Evolutionary conservation across 2,888 invertebrate species (phyloP).

Genomic region (Hyles lineata): DNA sequence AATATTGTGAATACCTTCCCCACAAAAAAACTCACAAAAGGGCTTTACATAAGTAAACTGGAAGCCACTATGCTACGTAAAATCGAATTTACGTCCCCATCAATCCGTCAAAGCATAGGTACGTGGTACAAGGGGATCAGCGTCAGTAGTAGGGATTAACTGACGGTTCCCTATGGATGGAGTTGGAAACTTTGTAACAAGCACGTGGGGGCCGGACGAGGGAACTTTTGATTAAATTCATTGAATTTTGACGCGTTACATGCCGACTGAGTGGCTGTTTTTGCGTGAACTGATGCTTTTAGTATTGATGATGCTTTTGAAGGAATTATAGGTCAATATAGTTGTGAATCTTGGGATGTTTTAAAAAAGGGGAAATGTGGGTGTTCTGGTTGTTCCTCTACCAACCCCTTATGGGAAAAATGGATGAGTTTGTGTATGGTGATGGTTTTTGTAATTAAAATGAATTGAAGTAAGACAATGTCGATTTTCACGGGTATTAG

Average conservation of each 20-base stretch:
- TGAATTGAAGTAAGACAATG: too few relatives aligned
- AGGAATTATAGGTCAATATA: too few relatives aligned
- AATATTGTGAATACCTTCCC: too few relatives aligned
- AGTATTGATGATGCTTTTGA: neutral
- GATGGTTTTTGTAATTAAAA: too few relatives aligned
- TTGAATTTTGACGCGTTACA: slow-evolving; percentile 8
- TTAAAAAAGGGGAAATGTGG: too few relatives aligned
- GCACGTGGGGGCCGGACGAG: neutral
- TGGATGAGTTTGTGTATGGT: too few relatives aligned
- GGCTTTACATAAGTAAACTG: neutral
- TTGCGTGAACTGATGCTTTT: neutral
- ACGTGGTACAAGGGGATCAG: slow-evolving; percentile 17
- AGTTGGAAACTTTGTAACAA: slow-evolving; percentile 19
- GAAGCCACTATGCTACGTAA: neutral
- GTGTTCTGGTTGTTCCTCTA: too few relatives aligned
- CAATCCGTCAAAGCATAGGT: slow-evolving; percentile 14
- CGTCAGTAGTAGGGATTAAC: slow-evolving; percentile 31
- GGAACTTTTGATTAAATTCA: slow-evolving; percentile 12
- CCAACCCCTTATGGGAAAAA: too few relatives aligned
- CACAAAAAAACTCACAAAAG: too few relatives aligned
- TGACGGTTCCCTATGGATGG: slow-evolving; percentile 28
- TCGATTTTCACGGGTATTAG: too few relatives aligned
- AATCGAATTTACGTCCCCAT: neutral
- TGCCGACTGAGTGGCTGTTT: neutral
- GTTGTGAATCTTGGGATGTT: too few relatives aligned